These are phyloP conservation scores for Orientallactaga bullata DNA, from an alignment of 2,113 vertebrate genomes.

Conservation along the genomic window DNA sequence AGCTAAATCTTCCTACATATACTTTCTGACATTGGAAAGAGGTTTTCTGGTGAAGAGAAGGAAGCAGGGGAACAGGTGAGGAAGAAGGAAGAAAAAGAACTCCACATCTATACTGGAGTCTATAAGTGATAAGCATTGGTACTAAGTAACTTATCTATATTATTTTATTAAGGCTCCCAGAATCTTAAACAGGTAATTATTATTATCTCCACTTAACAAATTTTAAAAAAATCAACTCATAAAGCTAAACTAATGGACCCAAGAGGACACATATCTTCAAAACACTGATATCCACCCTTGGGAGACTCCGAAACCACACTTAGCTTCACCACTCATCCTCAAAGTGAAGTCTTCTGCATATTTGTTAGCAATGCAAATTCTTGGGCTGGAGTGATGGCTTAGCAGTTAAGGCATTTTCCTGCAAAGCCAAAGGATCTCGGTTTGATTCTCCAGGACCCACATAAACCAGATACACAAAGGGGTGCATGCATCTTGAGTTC, in stretches of 20 bases:
- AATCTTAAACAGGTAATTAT: not conserved
- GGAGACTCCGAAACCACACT: not conserved
- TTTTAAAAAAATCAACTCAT: not conserved
- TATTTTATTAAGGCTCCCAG: not conserved
- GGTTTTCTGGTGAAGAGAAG: not conserved
- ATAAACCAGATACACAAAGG: too few relatives aligned
- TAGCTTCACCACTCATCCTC: not conserved
- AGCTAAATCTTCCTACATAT: not conserved
- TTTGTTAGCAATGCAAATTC: slow-evolving; percentile 7
- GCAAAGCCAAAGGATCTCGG: too few relatives aligned
- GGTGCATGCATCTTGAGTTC: too few relatives aligned
- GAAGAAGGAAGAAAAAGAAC: not conserved
- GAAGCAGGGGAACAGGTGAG: not conserved
- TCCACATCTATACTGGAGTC: not conserved
- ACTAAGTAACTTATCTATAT: not conserved
- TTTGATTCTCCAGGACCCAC: too few relatives aligned
- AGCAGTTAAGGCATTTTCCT: too few relatives aligned
- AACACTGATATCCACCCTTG: not conserved
- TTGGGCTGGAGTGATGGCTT: too few relatives aligned
- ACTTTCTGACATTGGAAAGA: not conserved
- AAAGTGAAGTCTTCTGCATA: not conserved
- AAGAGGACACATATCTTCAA: not conserved
- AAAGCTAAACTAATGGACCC: not conserved
- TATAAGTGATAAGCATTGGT: not conserved
- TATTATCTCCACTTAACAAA: not conserved